These are phyloP conservation scores for Orthosia gothica DNA, from an alignment of 2,888 invertebrate species.

Conservation along the genomic window DNA sequence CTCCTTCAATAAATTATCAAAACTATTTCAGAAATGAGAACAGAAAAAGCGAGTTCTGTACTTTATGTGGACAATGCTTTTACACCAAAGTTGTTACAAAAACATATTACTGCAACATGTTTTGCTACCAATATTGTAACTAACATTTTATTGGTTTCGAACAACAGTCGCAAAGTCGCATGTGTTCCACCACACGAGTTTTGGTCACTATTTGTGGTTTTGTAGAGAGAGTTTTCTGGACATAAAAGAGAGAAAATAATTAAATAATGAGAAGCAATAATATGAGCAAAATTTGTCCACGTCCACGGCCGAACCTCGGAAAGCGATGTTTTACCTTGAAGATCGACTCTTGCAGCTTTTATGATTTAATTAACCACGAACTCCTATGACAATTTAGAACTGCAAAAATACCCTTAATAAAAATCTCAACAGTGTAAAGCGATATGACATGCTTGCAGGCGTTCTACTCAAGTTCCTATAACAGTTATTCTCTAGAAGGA, in stretches of 20 bases:
- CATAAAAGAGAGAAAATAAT: constrained; percentile 11
- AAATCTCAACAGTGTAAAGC: constrained; percentile 7
- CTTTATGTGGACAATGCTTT: constrained; percentile 39
- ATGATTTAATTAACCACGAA: no score
- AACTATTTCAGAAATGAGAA: constrained; percentile 17
- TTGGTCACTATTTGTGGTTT: constrained; percentile 21
- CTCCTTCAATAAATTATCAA: background rate
- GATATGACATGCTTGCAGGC: constrained; percentile 7
- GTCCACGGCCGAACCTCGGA: no score
- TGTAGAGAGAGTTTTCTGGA: constrained; percentile 20
- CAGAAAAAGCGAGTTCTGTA: constrained; percentile 33
- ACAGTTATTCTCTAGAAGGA: constrained; percentile 36
- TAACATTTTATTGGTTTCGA: constrained; percentile 63
- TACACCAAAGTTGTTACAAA: constrained; percentile 52
- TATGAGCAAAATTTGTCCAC: no score
- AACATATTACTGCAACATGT: constrained; percentile 61
- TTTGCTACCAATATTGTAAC: constrained; percentile 58
- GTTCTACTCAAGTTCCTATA: constrained; percentile 20
- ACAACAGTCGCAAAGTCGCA: constrained; percentile 50
- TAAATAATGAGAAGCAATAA: background rate
- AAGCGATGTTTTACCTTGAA: no score
- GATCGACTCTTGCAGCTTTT: no score
- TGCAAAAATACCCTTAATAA: background rate
- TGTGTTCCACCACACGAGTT: constrained; percentile 31
- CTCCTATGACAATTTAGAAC: background rate